These are phyloP conservation scores for Myotis daubentonii DNA, from an alignment of 2,797 vertebrate genomes.

Conservation along the genomic window DNA sequence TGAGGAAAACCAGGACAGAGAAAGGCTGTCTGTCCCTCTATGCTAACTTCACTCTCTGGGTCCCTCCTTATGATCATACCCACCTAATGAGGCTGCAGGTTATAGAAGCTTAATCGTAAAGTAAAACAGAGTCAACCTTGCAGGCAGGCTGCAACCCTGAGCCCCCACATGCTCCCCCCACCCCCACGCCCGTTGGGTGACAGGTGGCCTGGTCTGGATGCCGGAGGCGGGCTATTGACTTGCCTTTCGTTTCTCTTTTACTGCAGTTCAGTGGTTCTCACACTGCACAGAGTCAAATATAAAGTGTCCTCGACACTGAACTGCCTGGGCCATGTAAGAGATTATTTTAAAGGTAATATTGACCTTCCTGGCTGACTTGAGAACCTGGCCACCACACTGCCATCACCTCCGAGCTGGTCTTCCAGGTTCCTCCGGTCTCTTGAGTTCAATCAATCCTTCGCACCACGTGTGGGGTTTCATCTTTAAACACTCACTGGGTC, in stretches of 20 bases:
- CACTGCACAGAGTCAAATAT: background rate
- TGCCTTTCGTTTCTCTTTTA: background rate
- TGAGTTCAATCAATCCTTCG: background rate
- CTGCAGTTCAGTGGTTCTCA: background rate
- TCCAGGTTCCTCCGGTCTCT: background rate
- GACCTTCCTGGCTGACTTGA: background rate
- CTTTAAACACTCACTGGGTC: slow-evolving; percentile 17
- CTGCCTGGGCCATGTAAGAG: background rate
- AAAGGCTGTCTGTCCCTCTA: background rate
- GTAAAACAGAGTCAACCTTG: background rate
- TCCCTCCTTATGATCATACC: background rate
- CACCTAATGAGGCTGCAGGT: background rate
- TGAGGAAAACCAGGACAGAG: background rate
- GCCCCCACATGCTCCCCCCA: background rate
- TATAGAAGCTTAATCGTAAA: background rate
- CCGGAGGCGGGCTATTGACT: background rate
- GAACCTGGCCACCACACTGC: background rate
- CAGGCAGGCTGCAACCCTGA: background rate
- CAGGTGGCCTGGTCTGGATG: background rate
- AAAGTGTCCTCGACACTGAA: background rate
- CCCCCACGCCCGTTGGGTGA: too few species aligned
- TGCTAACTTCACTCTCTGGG: background rate
- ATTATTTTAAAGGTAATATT: background rate
- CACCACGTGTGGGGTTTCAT: background rate
- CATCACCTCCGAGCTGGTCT: background rate